phyloP scores from a whole-genome alignment of 2,113 vertebrate species.

The Hyperoodon ampullatus region DNA sequence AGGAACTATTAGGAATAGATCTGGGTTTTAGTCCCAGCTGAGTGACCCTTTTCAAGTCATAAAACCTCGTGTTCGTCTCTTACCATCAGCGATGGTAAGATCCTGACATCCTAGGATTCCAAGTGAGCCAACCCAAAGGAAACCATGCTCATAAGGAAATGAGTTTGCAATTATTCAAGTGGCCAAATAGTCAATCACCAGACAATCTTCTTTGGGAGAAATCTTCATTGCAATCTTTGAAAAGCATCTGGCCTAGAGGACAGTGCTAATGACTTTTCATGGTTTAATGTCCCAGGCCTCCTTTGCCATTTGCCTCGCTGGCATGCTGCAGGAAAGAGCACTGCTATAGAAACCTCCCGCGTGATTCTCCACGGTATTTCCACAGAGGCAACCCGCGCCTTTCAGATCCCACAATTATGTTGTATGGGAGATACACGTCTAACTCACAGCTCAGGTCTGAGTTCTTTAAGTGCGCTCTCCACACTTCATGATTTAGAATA shows the following conservation, averaged over 20 bases:
- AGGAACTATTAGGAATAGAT: neutral
- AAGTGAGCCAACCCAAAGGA: neutral
- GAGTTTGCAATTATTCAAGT: slow-evolving; percentile 7
- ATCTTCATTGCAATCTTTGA: neutral
- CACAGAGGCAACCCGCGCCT: neutral
- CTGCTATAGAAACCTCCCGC: neutral
- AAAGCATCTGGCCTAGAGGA: neutral
- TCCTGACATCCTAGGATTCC: neutral
- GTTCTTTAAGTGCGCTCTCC: neutral
- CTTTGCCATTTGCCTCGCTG: neutral
- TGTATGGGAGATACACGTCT: neutral
- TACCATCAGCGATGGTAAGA: neutral
- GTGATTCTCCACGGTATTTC: neutral
- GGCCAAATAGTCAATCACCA: neutral
- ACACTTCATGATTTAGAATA: neutral
- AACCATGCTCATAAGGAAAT: neutral
- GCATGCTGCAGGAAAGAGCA: neutral
- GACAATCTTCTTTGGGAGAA: slow-evolving; percentile 11
- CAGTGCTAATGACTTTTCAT: neutral
- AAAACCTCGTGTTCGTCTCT: neutral
- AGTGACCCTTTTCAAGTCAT: neutral
- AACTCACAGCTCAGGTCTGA: neutral
- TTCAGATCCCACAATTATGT: neutral
- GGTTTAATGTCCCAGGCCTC: neutral
- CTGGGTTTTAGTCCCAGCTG: neutral